Base-by-base conservation (phyloP, 1,140 invertebrate genomes). In the Drosophila grimshawi region DNA sequence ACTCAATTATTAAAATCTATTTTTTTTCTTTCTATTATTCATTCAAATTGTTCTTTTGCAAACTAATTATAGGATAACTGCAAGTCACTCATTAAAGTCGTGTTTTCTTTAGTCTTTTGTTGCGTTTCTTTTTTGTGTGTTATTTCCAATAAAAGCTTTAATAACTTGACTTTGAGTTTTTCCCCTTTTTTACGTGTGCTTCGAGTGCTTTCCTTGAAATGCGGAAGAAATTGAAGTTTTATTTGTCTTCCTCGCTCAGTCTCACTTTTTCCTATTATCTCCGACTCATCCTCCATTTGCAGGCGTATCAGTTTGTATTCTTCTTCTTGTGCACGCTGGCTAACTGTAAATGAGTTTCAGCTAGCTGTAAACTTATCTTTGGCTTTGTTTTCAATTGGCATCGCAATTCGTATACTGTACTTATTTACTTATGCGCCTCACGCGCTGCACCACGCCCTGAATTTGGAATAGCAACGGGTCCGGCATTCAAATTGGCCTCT, bases 331-430 rank as follows among this genome's bases (percentile, higher is more conserved):
- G 19, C 35, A 32, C 30, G 30, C 49, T 61, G 7, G 37, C 35
- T 37, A 72, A 67, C 51, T 70, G 79, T 81, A 86, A 86, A 88
- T 82, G 83, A 83, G 66, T 82, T 88, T 85, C 60, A 64, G 62
- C 65, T 74, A 49, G 41, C 49, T 81, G 74, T 73, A 71, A 77
- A 80, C 62, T 80, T 86, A 82, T 82, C 79, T 75, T 46, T 64
- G 52, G 67, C 66, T 88, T 82, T 75, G 66, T 66, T 77, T 88
- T 86, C 80, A 79, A 86, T 86, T 82, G 82, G 72, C 68, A 82
- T 80, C 57, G 66, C 65, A 53, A 79, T 80, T 83, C 66, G 62
- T 64, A 59, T 3, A 39, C 8, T 39, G 3, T 39, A 39, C 37
- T 8, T 39, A 39, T 72, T 88, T 80, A 63, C 76, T 76, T 81